Base-by-base conservation (phyloP, 2,888 invertebrate species). In the Coleophora deauratella region DNA sequence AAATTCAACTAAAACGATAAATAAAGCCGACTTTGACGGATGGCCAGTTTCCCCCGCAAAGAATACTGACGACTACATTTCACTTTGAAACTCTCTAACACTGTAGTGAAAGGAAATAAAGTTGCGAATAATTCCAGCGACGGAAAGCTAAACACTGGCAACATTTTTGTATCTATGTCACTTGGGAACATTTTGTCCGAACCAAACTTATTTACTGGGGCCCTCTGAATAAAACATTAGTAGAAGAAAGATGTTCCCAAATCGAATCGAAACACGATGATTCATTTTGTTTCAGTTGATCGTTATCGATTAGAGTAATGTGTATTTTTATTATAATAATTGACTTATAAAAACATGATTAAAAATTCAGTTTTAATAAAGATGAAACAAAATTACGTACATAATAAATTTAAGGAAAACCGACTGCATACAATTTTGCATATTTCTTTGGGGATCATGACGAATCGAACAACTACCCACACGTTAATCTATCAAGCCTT, bases 1-100 rank as follows among this genome's bases (percentile, higher is more conserved):
- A 84, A 82, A 84, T 82, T 82, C 82, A 80, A 80, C 78, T 79
- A 76, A 72, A 81, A 82, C 84, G 79, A 84, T 84, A 84, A 84
- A 84, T 84, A 84, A 77, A 78, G 66, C 68, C 65, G 80, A 81
- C 82, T 82, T 82, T 77, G 76, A 77, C 80, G 79, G 74, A 84
- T 84, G 69, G 71, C 73, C 74, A 66, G 72, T 69, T 75, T 79
- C 81, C 80, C 77, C 74, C 65, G 60, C 68, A 74, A 79, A 80
- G 77, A 79, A 81, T 70, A 54, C 61, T 52, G 46, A 45, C 31
- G 45, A 62, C 72, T 48, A 53, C 45, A 3, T 43, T 65, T 53
- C 38, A 27, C 45, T 46, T 35, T 21, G 21, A 6, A 21, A 21
- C 21, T 21, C 27, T 9, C 12, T 12, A 30, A 12, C 10, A 11